Evolutionary conservation across 2,888 invertebrate genomes (phyloP), one percentile per base, ranked within the genome.

Genomic region (Falcaria lacertinaria): DNA sequence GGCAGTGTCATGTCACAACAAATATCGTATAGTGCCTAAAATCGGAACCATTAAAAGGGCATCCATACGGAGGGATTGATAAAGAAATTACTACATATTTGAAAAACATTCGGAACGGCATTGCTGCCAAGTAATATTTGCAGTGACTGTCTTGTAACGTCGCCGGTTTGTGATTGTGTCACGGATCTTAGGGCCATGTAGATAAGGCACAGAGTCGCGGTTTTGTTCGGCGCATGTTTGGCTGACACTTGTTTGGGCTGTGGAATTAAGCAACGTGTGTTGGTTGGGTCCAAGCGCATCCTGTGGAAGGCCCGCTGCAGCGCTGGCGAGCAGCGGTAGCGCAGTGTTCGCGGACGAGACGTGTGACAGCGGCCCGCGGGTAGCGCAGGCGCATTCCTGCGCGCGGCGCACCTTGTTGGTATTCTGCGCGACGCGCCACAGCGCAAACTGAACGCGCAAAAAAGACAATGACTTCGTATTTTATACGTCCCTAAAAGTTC

Each of bases 381-480:
- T 41, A 52, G 55, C 45, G 45, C 44, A 53, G 46, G 55, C 64
- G 57, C 67, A 66, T 64, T 61, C 64, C 63, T 58, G 46, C 57
- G 64, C 66, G 69, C 53, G 57, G 57, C 60, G 59, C 66, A 63
- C 62, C 81, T 84, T 71, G 77, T 86, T 85, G 75, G 73, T 82
- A 88, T 88, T 80, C 86, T 69, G 76, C 64, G 72, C 71, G 63
- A 48, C 64, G 72, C 70, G 74, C 37, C 15, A 22, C 8, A 74
- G 73, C 80, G 76, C 80, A 70, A 73, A 74, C 73, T 48, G 63
- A 71, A 73, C 80, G 72, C 74, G 81, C 82, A 82, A 85, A 85
- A 83, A 85, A 83, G 73, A 85, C 85, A 82, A 84, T 80, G 81
- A 80, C 78, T 80, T 65, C 73, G 78, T 80, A 86, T 83, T 80